Evolutionary conservation across 2,113 vertebrate genomes (phyloP).

Genomic region (Climacteris rufus): DNA sequence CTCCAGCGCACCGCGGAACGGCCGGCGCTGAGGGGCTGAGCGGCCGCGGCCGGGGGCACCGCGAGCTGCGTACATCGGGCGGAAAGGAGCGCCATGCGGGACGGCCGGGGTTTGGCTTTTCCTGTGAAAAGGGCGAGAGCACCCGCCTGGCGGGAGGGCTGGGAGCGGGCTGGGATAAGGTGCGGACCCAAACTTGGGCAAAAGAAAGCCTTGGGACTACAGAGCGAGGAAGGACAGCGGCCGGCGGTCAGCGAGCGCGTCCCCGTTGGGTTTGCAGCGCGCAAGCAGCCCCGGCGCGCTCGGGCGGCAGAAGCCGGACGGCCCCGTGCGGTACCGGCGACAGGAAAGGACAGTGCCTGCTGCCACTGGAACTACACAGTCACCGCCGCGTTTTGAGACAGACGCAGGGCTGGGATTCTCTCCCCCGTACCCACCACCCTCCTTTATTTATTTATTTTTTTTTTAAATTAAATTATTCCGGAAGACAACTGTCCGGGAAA

Average conservation of each 20-base stretch:
- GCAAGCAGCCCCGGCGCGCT: rapidly evolving
- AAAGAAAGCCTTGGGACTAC: neutral
- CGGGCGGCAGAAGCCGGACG: neutral
- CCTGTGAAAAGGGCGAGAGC: neutral
- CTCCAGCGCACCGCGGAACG: constrained; percentile 87
- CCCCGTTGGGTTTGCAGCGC: rapidly evolving
- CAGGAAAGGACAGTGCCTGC: neutral
- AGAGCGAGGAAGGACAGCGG: neutral
- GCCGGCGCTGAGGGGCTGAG: neutral
- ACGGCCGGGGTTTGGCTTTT: neutral
- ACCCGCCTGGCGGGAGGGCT: neutral
- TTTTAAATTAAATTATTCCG: neutral
- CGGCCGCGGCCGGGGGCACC: neutral
- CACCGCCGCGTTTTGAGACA: neutral
- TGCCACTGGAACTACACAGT: neutral
- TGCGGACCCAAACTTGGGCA: neutral
- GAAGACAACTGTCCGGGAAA: constrained; percentile 41
- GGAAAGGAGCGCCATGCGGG: neutral
- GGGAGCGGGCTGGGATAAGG: neutral
- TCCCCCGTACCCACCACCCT: rapidly evolving
- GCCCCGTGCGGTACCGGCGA: neutral
- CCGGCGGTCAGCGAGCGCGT: neutral
- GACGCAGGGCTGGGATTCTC: neutral
- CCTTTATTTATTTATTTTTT: neutral
- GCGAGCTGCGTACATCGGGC: neutral